Percentiles rank a stretch among this genome's conserved stretches.
These are phyloP conservation scores for Drosophila heteroneura DNA, from an alignment of 2,888 invertebrate genomes.

Conservation along the genomic window DNA sequence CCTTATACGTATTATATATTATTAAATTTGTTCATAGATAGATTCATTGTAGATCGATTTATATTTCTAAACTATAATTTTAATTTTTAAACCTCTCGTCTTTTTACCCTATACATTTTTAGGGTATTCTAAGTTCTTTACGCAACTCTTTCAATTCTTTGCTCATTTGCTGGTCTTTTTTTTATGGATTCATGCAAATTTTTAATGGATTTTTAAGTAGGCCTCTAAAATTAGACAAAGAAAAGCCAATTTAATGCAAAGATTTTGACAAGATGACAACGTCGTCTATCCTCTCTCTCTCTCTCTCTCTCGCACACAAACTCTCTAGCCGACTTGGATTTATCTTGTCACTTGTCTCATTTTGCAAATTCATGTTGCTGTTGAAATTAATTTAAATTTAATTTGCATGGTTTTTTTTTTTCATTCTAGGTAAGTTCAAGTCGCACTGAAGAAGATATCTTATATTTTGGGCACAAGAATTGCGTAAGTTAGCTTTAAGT, in stretches of 20 bases:
- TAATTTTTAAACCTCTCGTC: background rate
- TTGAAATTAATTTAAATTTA: constrained; percentile 68
- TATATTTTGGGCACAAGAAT: background rate
- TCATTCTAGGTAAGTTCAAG: constrained; percentile 70
- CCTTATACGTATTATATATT: background rate
- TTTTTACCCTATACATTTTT: background rate
- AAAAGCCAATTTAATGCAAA: constrained; percentile 75
- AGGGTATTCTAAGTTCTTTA: constrained; percentile 28
- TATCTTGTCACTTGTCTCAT: constrained; percentile 44
- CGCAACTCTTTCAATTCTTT: constrained; percentile 30
- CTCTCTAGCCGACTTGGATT: constrained; percentile 11
- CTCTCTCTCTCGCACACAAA: background rate
- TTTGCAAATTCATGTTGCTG: constrained; percentile 43
- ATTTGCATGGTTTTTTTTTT: constrained; percentile 43
- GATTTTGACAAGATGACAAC: constrained; percentile 57
- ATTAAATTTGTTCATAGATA: background rate
- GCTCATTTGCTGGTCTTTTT: constrained; percentile 39
- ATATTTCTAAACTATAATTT: background rate
- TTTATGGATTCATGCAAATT: constrained; percentile 80
- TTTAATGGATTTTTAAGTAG: constrained; percentile 83
- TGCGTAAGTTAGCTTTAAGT: constrained; percentile 39
- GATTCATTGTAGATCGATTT: background rate
- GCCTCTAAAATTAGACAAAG: constrained; percentile 75
- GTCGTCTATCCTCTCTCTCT: background rate
- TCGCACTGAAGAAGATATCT: background rate